phyloP scores from a whole-genome alignment of 2,797 vertebrate species.

The Xenops minutus region DNA sequence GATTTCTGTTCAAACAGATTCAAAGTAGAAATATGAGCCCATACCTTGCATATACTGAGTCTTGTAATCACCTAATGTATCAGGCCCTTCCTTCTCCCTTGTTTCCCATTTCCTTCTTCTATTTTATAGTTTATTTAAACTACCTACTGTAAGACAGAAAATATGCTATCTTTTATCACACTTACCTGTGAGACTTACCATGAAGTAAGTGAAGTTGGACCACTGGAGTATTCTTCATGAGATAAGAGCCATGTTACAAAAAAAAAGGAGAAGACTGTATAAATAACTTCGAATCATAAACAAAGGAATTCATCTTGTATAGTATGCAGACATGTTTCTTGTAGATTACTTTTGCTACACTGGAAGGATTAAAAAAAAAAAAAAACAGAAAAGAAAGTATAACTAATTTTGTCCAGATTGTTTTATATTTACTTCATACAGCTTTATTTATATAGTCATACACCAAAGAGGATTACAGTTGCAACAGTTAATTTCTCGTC shows the following conservation, averaged over 20 bases:
- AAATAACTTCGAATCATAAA: neutral
- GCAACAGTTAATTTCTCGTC: neutral
- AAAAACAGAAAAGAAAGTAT: neutral
- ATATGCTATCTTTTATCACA: neutral
- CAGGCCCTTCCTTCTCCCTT: neutral
- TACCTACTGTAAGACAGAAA: neutral
- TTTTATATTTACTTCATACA: neutral
- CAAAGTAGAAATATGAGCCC: neutral
- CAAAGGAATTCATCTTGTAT: neutral
- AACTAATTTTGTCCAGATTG: neutral
- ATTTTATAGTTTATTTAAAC: neutral
- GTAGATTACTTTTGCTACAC: neutral
- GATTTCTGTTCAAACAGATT: neutral
- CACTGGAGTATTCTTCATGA: neutral
- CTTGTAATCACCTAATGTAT: neutral
- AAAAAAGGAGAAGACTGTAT: fast-evolving
- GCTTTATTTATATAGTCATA: neutral
- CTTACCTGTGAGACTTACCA: neutral
- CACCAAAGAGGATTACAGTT: neutral
- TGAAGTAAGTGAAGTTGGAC: neutral
- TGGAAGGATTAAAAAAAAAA: neutral
- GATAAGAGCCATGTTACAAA: neutral
- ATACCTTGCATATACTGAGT: neutral
- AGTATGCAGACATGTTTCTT: neutral
- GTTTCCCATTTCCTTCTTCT: neutral